phyloP scores from a whole-genome alignment of 2,113 vertebrate genomes.

The Gopherus evgoodei region DNA sequence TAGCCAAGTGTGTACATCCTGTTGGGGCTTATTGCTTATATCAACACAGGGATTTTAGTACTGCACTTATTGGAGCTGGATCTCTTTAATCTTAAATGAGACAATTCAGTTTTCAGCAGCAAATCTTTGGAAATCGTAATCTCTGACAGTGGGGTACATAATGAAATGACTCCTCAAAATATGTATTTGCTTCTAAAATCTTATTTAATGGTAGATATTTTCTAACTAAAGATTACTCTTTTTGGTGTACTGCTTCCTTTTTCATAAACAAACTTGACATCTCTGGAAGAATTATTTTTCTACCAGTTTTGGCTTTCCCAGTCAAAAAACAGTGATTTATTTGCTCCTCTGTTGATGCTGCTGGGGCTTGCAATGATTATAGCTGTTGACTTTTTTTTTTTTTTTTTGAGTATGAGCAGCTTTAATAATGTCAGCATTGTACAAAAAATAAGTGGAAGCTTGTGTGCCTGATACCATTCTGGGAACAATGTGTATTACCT shows the following conservation, averaged over 20 bases:
- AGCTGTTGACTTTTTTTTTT: neutral
- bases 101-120: neutral
- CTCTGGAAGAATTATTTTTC: neutral
- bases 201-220: neutral
- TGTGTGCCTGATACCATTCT: neutral
- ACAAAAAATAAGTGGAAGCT: neutral
- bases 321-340: constrained; percentile 18
- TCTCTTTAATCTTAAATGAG: neutral
- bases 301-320: neutral
- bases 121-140: neutral
- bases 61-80: neutral
- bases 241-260: neutral
- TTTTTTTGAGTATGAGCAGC: neutral
- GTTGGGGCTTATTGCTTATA: neutral
- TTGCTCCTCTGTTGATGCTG: neutral
- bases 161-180: neutral
- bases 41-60: constrained; percentile 17
- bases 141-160: neutral
- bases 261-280: neutral
- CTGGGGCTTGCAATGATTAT: constrained; percentile 15
- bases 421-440: neutral
- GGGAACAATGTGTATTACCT: neutral
- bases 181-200: neutral
- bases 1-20: neutral
- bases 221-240: neutral